phyloP scores from a whole-genome alignment of 1,140 invertebrate genomes.

The Hydropsyche tenuis region DNA sequence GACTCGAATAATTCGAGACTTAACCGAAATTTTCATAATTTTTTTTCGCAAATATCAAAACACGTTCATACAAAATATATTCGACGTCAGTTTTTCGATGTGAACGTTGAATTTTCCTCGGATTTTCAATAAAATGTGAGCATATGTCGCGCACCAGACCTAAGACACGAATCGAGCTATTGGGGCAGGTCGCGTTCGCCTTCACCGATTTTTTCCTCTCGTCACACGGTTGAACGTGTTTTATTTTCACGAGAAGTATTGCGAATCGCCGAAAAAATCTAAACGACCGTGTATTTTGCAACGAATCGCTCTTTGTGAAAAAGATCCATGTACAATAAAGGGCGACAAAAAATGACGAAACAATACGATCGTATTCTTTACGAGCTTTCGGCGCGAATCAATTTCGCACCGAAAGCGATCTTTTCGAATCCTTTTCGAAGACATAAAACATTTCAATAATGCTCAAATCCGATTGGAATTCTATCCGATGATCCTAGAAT shows the following conservation, averaged over 20 bases:
- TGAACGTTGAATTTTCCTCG: too few species aligned
- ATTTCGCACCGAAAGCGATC: neutral
- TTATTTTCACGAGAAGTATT: conserved; percentile 5
- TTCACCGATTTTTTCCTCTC: conserved; percentile 22
- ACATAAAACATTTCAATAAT: too few species aligned
- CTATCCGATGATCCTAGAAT: too few species aligned
- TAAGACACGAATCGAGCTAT: neutral
- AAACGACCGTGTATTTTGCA: neutral
- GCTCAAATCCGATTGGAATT: too few species aligned
- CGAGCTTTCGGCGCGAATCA: neutral
- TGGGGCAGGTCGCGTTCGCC: conserved; percentile 17
- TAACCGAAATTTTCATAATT: too few species aligned
- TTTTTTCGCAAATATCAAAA: too few species aligned
- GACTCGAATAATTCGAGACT: too few species aligned
- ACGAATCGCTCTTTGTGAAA: neutral
- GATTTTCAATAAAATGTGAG: neutral
- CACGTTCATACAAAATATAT: too few species aligned
- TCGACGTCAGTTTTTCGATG: too few species aligned
- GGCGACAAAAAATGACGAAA: neutral
- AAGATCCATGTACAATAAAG: neutral
- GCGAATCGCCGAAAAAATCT: conserved; percentile 3
- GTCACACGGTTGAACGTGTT: neutral
- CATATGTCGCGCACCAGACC: neutral
- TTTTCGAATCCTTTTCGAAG: too few species aligned
- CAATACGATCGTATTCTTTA: neutral